Percentiles rank a stretch among this genome's conserved stretches.
Evolutionary conservation across 2,113 vertebrate genomes (phyloP).

Genomic region (Narcine bancroftii): DNA sequence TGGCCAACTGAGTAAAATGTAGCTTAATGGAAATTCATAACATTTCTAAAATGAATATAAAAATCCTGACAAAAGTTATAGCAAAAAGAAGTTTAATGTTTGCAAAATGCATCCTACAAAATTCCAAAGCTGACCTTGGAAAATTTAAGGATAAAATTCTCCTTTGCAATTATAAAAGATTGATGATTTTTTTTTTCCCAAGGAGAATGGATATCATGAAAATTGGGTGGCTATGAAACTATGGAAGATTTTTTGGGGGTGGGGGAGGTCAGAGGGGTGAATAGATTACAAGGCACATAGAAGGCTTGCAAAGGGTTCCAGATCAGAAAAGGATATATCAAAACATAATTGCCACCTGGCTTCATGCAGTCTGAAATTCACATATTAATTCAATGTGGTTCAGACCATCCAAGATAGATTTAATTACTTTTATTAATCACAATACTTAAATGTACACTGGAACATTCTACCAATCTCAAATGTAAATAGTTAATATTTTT

Average conservation of each 20-base stretch:
- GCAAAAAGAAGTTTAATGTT: neutral
- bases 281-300: neutral
- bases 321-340: neutral
- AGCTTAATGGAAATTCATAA: neutral
- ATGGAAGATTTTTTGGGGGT: no score
- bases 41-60: neutral
- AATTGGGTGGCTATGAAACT: neutral
- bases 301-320: neutral
- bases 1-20: neutral
- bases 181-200: neutral
- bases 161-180: neutral
- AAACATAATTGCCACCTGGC: neutral
- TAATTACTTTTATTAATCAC: neutral
- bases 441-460: neutral
- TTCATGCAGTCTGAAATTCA: neutral
- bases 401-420: neutral
- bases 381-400: neutral
- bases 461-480: neutral
- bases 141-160: neutral
- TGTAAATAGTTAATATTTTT: neutral
- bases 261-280: neutral
- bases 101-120: no score
- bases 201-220: neutral
- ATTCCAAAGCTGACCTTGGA: neutral
- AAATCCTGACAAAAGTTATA: neutral